These are phyloP conservation scores for Sinocyclocheilus anophthalmus DNA, from an alignment of 2,113 vertebrate genomes.

Conservation along the genomic window DNA sequence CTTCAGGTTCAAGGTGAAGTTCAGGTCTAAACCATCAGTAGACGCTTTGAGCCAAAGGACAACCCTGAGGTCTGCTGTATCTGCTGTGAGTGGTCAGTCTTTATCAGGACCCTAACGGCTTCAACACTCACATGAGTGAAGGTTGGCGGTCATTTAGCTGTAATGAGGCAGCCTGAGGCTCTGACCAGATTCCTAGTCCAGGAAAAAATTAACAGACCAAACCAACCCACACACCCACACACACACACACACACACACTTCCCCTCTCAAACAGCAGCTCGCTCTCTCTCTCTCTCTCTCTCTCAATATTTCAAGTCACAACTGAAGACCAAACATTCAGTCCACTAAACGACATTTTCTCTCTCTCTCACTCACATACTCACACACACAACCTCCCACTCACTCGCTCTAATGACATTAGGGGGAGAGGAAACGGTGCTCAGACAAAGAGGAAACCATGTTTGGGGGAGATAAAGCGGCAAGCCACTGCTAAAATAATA, in stretches of 20 bases:
- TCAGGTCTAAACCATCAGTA: not conserved
- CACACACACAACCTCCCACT: constrained; percentile 30
- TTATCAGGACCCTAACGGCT: constrained; percentile 41
- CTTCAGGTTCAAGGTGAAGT: constrained; percentile 18
- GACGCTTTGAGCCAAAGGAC: not conserved
- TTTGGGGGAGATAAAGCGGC: constrained; percentile 84
- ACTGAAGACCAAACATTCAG: constrained; percentile 64
- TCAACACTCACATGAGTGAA: constrained; percentile 39
- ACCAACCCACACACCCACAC: too few species aligned
- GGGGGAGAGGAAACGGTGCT: constrained; percentile 74
- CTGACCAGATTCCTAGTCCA: constrained; percentile 50
- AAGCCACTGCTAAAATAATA: constrained; percentile 80
- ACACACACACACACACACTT: not conserved
- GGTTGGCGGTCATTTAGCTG: constrained; percentile 53
- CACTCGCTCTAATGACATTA: constrained; percentile 62
- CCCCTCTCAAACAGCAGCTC: constrained; percentile 27
- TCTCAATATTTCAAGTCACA: constrained; percentile 63
- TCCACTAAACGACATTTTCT: constrained; percentile 23
- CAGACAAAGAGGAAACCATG: constrained; percentile 82
- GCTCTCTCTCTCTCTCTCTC: constrained; percentile 46
- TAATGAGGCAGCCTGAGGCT: constrained; percentile 56
- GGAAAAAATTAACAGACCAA: constrained; percentile 48
- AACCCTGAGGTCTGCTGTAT: constrained; percentile 1
- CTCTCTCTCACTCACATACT: constrained; percentile 17
- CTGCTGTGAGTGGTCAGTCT: constrained; percentile 33